phyloP scores from a whole-genome alignment of 2,113 vertebrate genomes.

The Lagenorhynchus albirostris region DNA sequence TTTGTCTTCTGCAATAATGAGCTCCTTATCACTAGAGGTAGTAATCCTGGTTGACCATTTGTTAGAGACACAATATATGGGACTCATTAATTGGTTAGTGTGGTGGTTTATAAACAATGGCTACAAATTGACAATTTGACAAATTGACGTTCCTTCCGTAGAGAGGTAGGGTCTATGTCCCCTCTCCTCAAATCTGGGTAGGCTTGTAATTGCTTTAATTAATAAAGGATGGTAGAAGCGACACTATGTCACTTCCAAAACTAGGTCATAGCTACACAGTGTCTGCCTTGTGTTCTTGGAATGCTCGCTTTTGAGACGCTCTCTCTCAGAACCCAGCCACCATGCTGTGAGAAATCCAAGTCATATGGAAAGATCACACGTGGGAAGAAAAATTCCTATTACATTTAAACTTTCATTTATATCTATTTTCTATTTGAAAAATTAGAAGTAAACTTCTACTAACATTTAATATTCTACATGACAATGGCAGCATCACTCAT shows the following conservation, averaged over 20 bases:
- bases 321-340: background rate
- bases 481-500: background rate
- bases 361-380: background rate
- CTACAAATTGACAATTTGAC: background rate
- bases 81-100: background rate
- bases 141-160: background rate
- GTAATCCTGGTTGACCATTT: background rate
- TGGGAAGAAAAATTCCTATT: background rate
- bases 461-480: background rate
- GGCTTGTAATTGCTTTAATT: background rate
- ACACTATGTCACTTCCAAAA: background rate
- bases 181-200: background rate
- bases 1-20: background rate
- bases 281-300: background rate
- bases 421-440: background rate
- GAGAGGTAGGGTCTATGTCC: background rate
- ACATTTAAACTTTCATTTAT: background rate
- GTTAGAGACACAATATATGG: background rate
- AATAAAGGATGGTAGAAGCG: background rate
- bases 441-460: background rate
- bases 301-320: background rate
- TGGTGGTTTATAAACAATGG: background rate
- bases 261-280: background rate
- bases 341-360: background rate
- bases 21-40: background rate